phyloP scores from a whole-genome alignment of 2,888 invertebrate genomes.

The Ichneumoninae sp. region DNA sequence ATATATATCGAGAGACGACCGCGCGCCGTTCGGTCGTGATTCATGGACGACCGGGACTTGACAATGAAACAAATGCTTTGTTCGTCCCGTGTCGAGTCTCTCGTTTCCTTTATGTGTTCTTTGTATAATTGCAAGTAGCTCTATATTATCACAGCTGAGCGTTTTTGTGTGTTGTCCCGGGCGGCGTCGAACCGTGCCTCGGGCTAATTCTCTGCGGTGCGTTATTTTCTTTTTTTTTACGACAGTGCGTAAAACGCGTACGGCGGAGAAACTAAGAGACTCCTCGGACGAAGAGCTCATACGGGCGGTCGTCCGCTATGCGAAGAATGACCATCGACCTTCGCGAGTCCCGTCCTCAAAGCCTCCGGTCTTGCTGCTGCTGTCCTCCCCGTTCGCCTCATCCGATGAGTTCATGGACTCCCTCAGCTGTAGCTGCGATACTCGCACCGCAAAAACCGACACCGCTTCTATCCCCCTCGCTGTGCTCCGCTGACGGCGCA shows the following conservation, averaged over 20 bases:
- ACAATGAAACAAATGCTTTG: no score
- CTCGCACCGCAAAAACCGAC: constrained; percentile 11
- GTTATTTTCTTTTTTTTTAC: neutral
- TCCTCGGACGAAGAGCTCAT: neutral
- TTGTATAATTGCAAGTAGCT: constrained; percentile 36
- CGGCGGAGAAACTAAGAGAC: neutral
- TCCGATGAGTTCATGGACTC: constrained; percentile 74
- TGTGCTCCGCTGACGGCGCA: constrained; percentile 66
- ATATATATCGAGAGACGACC: neutral
- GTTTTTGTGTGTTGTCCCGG: constrained; percentile 44
- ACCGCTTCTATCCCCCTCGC: constrained; percentile 43
- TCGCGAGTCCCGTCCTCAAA: constrained; percentile 48
- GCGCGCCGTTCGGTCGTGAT: neutral
- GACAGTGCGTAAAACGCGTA: constrained; percentile 10
- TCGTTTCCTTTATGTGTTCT: constrained; percentile 30
- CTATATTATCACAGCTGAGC: constrained; percentile 63
- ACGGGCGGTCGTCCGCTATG: constrained; percentile 35
- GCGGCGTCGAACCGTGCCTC: constrained; percentile 25
- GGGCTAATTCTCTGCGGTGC: neutral
- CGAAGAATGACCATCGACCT: constrained; percentile 45
- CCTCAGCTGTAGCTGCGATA: constrained; percentile 61
- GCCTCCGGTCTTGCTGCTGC: constrained; percentile 54
- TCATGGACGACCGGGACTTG: no score
- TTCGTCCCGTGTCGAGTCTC: neutral
- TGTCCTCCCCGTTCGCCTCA: constrained; percentile 71